Percentiles rank a stretch among this genome's conserved stretches.
Conservation (phyloP, 2,888 invertebrate species). For the Sinopyrophorus schimmeli region DNA sequence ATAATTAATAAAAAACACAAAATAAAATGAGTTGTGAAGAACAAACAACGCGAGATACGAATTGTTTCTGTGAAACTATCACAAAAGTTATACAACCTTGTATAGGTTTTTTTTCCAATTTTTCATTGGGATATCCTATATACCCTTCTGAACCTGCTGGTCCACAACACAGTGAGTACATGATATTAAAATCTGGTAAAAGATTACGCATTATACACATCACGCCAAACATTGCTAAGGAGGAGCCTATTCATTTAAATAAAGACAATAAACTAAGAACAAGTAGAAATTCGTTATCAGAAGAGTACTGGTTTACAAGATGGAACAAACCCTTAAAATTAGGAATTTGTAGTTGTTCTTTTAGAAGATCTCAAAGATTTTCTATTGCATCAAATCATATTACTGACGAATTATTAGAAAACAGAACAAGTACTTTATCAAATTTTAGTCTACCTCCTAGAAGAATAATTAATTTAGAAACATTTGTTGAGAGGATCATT, state of each 20-base stretch:
- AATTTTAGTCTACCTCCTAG: constrained; percentile 42
- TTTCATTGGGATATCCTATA: constrained; percentile 45
- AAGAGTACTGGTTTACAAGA: constrained; percentile 58
- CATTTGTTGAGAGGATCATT: constrained; percentile 51
- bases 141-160: constrained; percentile 48
- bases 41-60: neutral
- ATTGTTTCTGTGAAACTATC: constrained; percentile 20
- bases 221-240: constrained; percentile 38
- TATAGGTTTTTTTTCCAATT: constrained; percentile 34
- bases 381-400: constrained; percentile 44
- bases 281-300: constrained; percentile 50
- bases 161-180: constrained; percentile 50
- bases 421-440: constrained; percentile 28
- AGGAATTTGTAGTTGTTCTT: constrained; percentile 53
- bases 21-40: constrained; percentile 22
- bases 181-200: constrained; percentile 47
- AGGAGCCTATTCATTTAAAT: constrained; percentile 33
- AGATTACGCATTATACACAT: constrained; percentile 50
- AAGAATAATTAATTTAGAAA: constrained; percentile 47
- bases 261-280: constrained; percentile 36
- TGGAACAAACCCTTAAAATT: constrained; percentile 54
- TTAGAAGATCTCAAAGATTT: constrained; percentile 50
- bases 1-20: constrained; percentile 10
- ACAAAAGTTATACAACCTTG: constrained; percentile 28
- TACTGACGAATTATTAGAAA: too few species aligned